Base-by-base conservation (phyloP, 2,797 vertebrate species). In the Oryzias dopingdopingensis region DNA sequence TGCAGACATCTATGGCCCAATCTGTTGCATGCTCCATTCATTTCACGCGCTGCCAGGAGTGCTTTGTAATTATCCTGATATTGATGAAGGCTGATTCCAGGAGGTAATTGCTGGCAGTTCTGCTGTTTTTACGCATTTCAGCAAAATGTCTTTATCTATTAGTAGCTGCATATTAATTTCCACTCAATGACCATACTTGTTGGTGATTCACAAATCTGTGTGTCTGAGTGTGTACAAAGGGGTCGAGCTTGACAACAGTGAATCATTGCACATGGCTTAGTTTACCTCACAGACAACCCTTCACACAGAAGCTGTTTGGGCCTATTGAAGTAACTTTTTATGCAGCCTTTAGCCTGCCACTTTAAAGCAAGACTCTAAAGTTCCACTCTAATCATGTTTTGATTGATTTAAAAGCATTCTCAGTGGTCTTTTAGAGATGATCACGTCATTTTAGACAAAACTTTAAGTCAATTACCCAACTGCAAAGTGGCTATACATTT, bases 1-100 rank as follows among this genome's bases (percentile, higher is more conserved):
- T 79, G 70, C 82, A 87, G 90, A 91, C 87, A 81, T 87, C 87
- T 85, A 81, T 87, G 86, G 88, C 88, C 86, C 88, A 86, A 89
- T 88, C 87, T 88, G 88, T 81, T 74, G 79, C 76, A 70, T 56
- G 82, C 81, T 83, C 74, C 75, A 48, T 87, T 89, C 82, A 88
- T 90, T 91, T 91, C 90, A 90, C 90, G 86, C 89, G 49, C 89
- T 89, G 90, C 91, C 91, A 90, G 88, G 82, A 89, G 87, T 83
- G 88, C 89, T 91, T 89, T 88, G 89, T 91, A 91, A 92, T 92
- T 91, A 92, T 89, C 82, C 83, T 88, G 87, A 91, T 90, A 89
- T 89, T 91, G 91, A 92, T 91, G 89, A 90, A 81, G 86, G 76
- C 84, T 89, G 87, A 91, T 89, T 91, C 86, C 89, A 86, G 86